These are phyloP conservation scores for Leiothrix lutea DNA, from an alignment of 2,113 vertebrate species.

Conservation along the genomic window DNA sequence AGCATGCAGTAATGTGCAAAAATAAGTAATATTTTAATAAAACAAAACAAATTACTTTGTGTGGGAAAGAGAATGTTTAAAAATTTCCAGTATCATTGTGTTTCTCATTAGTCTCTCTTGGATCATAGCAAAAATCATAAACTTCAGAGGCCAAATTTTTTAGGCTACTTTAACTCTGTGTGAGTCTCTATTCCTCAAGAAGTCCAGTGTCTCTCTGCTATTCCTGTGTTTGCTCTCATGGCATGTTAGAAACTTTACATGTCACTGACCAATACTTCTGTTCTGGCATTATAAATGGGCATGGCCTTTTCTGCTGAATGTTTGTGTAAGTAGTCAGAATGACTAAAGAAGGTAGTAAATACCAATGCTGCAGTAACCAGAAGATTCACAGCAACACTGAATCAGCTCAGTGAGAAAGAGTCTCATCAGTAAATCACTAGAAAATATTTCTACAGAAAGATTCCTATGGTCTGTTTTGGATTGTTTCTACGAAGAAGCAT, in stretches of 20 bases:
- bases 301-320: neutral
- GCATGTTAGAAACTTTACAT: neutral
- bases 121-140: neutral
- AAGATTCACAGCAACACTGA: neutral
- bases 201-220: neutral
- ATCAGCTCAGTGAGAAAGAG: neutral
- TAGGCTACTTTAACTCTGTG: neutral
- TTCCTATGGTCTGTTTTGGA: neutral
- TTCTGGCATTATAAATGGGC: neutral
- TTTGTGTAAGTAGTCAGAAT: neutral
- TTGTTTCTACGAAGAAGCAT: neutral
- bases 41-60: neutral
- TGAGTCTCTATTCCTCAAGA: neutral
- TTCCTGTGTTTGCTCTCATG: neutral
- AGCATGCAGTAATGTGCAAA: neutral
- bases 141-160: neutral
- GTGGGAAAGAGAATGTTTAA: neutral
- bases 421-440: neutral
- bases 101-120: neutral
- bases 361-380: neutral
- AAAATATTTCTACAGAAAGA: constrained; percentile 15
- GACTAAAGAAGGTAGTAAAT: neutral
- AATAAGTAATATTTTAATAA: neutral
- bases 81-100: neutral
- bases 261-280: neutral